Evolutionary conservation across 2,888 invertebrate species (phyloP), one percentile per base, ranked within the genome.

Genomic region (Drosophila aldrichi): DNA sequence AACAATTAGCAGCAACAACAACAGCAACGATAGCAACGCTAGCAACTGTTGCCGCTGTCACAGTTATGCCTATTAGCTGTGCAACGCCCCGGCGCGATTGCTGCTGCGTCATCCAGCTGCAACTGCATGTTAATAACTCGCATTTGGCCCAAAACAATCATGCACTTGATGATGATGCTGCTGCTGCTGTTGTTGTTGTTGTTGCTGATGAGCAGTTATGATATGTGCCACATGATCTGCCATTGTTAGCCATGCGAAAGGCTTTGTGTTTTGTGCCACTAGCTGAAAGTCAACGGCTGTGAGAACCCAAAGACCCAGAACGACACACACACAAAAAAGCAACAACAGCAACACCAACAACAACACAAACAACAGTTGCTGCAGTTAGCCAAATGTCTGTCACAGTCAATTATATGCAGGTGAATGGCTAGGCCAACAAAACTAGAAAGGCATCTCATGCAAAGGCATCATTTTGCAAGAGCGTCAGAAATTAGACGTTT

Each of bases 201-300:
- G 22, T 8, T 29, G 46, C n/a, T 48, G 48, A 49, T 84, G 77
- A 77, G 63, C 84, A 77, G 84, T 85, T 88, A 86, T 85, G 84
- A 85, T 88, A 86, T 77, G 56, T 75, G 88, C 57, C 80, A 79
- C 77, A 79, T 61, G 86, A 88, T 88, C 81, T 75, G 65, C 88
- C 79, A 86, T 88, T 85, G 84, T 85, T 86, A 68, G 75, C 56
- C 81, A 83, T 88, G 87, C 73, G 88, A 84, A 65, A 63, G 69
- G 58, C 77, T 74, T 74, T 67, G 8, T 82, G 63, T 7, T 44
- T 51, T 43, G 40, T 9, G 18, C 36, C 29, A 22, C 9, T 25
- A 71, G 49, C 67, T 71, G 67, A 84, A 79, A 82, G 79, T 81
- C 87, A 84, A 74, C 66, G 25, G 29, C 40, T 63, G 68, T 68